Conservation (phyloP, 2,113 vertebrate species). For the Cepphus grylle region DNA sequence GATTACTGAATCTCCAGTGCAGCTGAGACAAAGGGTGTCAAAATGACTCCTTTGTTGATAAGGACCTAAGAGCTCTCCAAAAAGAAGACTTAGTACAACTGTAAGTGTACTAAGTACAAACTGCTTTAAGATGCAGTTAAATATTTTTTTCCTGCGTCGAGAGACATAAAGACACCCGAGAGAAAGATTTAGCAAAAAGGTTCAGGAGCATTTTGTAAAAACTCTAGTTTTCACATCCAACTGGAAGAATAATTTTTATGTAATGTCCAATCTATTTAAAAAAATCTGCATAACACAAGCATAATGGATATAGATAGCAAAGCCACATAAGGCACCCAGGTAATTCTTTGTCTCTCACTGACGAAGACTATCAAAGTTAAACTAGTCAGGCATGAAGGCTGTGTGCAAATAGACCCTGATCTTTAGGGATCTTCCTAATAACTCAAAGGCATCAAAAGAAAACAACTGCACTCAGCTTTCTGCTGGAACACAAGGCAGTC, state of each 20-base stretch:
- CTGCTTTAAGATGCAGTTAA: background rate
- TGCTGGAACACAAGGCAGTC: background rate
- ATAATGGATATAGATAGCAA: background rate
- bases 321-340: background rate
- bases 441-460: background rate
- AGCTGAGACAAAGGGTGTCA: background rate
- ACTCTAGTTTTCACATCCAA: background rate
- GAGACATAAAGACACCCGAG: background rate
- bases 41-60: background rate
- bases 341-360: background rate
- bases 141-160: background rate
- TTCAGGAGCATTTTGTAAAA: background rate
- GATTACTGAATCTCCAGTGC: background rate
- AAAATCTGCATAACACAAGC: background rate
- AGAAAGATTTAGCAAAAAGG: background rate
- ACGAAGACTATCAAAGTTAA: background rate
- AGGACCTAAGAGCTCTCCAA: background rate
- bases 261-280: background rate
- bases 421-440: background rate
- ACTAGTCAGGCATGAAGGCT: background rate
- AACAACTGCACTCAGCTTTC: background rate
- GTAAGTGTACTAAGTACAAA: background rate
- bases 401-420: background rate
- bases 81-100: background rate
- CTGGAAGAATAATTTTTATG: background rate